Evolutionary conservation across 2,113 vertebrate species (phyloP), one percentile per base, ranked within the genome.

Genomic region (Eidolon helvum): DNA sequence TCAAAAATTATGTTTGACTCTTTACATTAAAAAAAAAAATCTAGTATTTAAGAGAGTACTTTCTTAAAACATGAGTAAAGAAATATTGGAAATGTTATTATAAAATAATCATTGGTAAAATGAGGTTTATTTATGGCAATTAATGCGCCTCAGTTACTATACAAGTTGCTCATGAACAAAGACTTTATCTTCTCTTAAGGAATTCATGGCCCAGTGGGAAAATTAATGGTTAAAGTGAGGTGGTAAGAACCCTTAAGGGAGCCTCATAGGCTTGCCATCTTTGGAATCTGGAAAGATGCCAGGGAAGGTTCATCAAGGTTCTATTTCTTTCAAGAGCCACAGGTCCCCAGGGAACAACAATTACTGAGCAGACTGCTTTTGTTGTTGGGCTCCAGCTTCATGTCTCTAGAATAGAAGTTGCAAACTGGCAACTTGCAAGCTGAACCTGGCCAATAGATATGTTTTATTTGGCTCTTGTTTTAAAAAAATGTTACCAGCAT

Each of bases 401-500:
- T 8, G 18, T 63, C 65, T 63, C 91, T 82, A 79, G 68, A 86
- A 71, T 4, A 91, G 63, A 90, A 15, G 21, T 65, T 91, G 61
- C 21, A 88, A 88, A 78, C 22, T 61, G 57, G 84, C 63, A 84
- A 79, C 38, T 22, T 80, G n/a, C 8, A 86, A 65, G 53, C 33
- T 84, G 18, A 95, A 79, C 45, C n/a, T 93, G 75, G 83, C 75
- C 66, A 24, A 43, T 10, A 71, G 38, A 75, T 59, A 33, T 71
- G 14, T 96, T 95, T 94, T 55, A 40, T 88, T 95, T 94, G 93
- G 71, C 86, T 82, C 40, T 18, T 53, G 7, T 75, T 87, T 90
- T 10, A 33, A 38, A 59, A 43, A 88, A 82, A 94, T 85, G 53
- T 72, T 71, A 90, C 69, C 53, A 90, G 53, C 59, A 77, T 80